These are phyloP conservation scores for Rana temporaria DNA, from an alignment of 2,113 vertebrate genomes.

Conservation along the genomic window DNA sequence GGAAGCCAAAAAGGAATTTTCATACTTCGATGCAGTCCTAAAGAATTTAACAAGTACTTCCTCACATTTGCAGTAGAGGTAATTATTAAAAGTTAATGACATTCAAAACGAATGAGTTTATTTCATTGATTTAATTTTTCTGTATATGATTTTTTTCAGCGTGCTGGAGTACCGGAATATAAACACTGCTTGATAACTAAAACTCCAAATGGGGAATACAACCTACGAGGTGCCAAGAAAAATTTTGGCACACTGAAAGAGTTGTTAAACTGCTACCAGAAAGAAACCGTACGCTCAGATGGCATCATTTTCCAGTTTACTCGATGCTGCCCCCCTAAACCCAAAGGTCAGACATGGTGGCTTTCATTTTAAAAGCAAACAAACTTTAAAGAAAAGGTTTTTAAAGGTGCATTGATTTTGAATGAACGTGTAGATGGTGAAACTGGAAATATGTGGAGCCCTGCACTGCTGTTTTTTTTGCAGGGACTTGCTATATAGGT, in stretches of 20 bases:
- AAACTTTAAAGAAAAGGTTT: no score
- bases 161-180: constrained; percentile 80
- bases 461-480: no score
- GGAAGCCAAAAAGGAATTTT: constrained; percentile 91
- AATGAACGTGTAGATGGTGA: no score
- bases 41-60: constrained; percentile 94
- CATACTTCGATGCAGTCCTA: constrained; percentile 92
- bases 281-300: constrained; percentile 94
- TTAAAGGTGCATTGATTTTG: no score
- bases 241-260: constrained; percentile 87
- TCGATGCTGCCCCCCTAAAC: constrained; percentile 89
- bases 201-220: constrained; percentile 84
- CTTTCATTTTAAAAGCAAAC: no score
- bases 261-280: constrained; percentile 93
- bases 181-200: constrained; percentile 94
- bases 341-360: constrained; percentile 79
- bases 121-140: neutral
- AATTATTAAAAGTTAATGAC: constrained; percentile 63
- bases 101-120: neutral
- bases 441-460: no score
- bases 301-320: constrained; percentile 93
- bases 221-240: constrained; percentile 89
- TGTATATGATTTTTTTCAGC: constrained; percentile 63
- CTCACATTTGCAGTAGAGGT: constrained; percentile 95
- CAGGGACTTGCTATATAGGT: no score